A percentile compares a stretch with the other conserved stretches of the same genome.
Conservation (phyloP, 1,140 invertebrate genomes). For the Drosophila erecta region DNA sequence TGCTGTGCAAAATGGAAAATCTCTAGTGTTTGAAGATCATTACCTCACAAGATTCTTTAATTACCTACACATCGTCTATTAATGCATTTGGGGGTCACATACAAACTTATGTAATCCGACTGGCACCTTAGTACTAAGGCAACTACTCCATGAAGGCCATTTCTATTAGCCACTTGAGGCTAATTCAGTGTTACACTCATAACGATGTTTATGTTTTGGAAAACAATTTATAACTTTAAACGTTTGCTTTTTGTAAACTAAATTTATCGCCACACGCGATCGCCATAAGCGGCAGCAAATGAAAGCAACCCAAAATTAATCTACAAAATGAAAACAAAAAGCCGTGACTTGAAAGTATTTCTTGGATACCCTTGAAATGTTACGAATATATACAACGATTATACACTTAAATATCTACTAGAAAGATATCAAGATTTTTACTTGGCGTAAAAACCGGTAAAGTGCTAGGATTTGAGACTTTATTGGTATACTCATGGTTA, state of each 20-base stretch:
- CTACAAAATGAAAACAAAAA: conserved; percentile 49
- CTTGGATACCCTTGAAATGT: conserved; percentile 32
- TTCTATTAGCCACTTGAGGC: conserved; percentile 57
- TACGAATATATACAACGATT: neutral
- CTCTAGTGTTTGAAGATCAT: neutral
- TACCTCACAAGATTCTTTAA: conserved; percentile 5
- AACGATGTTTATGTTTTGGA: conserved; percentile 40
- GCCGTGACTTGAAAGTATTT: conserved; percentile 26
- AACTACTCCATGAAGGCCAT: conserved; percentile 60
- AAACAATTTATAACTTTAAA: conserved; percentile 58
- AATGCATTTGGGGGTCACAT: conserved; percentile 17
- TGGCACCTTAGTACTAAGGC: conserved; percentile 11
- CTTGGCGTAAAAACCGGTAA: neutral
- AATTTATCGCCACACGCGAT: conserved; percentile 62
- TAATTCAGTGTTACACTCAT: conserved; percentile 48
- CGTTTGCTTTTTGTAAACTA: conserved; percentile 27
- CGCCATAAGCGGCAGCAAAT: conserved; percentile 37
- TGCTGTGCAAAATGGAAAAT: no score
- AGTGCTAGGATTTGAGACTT: neutral
- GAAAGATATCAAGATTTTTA: neutral
- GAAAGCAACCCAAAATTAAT: conserved; percentile 48
- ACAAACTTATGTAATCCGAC: conserved; percentile 52
- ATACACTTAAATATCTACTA: no score
- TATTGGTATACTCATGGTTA: neutral
- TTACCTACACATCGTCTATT: neutral